Evolutionary conservation across 2,888 invertebrate genomes (phyloP), one percentile per base, ranked within the genome.

Genomic region (Maniola hyperantus): DNA sequence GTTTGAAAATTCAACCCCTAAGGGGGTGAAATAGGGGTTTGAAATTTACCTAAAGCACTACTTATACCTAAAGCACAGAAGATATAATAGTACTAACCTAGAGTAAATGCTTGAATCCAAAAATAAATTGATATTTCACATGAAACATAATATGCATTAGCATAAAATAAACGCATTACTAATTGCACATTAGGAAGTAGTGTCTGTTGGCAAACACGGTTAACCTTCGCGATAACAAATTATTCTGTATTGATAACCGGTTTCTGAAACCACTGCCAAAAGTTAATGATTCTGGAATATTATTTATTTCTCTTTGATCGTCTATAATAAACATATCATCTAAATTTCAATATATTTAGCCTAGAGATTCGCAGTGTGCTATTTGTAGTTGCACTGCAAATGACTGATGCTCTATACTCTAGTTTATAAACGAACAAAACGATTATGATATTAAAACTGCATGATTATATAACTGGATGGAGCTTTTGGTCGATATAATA

Each of bases 121-220:
- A 55, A 55, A 51, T 26, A 58, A 11, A 46, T 60, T 33, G 13
- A 42, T 59, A 65, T 46, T 44, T 6, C 59, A 34, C 15, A 15
- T 60, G 15, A 36, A 60, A 18, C 26, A 34, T 44, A 42, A 50
- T 65, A 65, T 59, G 18, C 54, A 55, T 61, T 55, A 48, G 42
- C 59, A 36, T 67, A 26, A 34, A 50, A 64, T 57, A 33, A 50
- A 36, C 39, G 36, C 53, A 39, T n/a, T 34, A 55, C 55, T 50
- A 68, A 57, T 44, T 65, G 48, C 44, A 46, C 44, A 13, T 60
- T 10, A 2, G 15, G 6, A 46, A 15, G 36, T 36, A 51, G 51
- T 44, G 57, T 64, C 39, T 53, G 57, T 51, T 61, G 61, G 61
- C 67, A 61, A 44, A 36, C 33, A 60, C 10, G 36, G 61, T 51